Conservation (phyloP, 2,113 vertebrate genomes). For the Mesocricetus auratus region DNA sequence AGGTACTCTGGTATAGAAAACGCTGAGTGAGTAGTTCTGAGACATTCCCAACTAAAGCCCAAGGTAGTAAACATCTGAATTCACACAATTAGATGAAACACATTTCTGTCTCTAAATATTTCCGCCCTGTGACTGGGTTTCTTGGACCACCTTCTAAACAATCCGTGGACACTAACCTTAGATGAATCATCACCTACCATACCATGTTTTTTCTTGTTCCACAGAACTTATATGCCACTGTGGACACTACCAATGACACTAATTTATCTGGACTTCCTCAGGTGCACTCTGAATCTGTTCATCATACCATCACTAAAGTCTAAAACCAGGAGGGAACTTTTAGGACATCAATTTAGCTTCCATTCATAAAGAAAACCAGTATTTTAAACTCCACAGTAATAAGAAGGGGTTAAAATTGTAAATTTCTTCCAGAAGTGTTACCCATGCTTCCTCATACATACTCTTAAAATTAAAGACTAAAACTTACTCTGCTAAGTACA, state of each 20-base stretch:
- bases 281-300: background rate
- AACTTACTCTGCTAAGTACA: background rate
- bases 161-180: background rate
- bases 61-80: conserved; percentile 38
- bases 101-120: background rate
- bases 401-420: conserved; percentile 49
- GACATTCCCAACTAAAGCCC: background rate
- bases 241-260: background rate
- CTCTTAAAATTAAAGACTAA: conserved; percentile 47
- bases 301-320: conserved; percentile 12
- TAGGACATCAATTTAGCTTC: background rate
- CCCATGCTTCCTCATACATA: background rate
- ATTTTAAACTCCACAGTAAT: conserved; percentile 1
- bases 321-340: background rate
- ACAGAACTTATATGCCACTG: background rate
- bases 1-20: conserved; percentile 46
- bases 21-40: conserved; percentile 63
- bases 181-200: background rate
- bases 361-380: conserved; percentile 31
- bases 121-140: background rate
- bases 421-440: conserved; percentile 35
- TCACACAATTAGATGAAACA: background rate
- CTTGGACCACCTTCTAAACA: background rate
- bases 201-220: conserved; percentile 7
- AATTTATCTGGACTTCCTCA: background rate